Evolutionary conservation across 2,888 invertebrate species (phyloP), one percentile per base, ranked within the genome.

Genomic region (Alentia gelatinosa): DNA sequence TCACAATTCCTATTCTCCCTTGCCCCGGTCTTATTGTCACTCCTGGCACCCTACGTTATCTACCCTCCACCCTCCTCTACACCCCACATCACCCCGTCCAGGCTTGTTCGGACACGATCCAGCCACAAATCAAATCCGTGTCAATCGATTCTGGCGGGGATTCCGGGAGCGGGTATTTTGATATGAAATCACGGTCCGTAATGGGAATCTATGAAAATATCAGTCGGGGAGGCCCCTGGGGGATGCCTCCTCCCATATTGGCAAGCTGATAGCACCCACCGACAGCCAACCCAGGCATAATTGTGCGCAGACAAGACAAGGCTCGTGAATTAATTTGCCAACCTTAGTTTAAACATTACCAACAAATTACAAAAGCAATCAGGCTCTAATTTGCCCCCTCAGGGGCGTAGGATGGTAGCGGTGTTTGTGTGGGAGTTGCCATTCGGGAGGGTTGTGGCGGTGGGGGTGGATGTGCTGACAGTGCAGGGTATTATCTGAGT

Each of bases 331-430:
- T 79, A 79, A 79, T 79, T 79, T 79, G 79, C 79, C 79, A 35
- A 39, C 37, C 79, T 79, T 79, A 39, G 50, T 86, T 86, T 86
- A 50, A 86, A 50, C 30, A 86, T 42, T 42, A 42, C 26, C 86
- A 86, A 42, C 86, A 86, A 86, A 86, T 86, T 86, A 86, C 47
- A 86, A 47, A 86, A 86, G 86, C 86, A 86, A 86, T 86, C 86
- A 86, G 47, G 33, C 19, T 47, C 33, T 86, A 86, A 86, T 86
- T 86, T 47, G 42, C 47, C 79, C 86, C 50, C 23, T 12, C n/a
- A 47, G 86, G 47, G 42, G 50, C 23, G 86, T 12, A 79, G 79
- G 79, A 37, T 35, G 39, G 37, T 19, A n/a, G 79, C 23, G 23
- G 39, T 79, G 3, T 56, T n/a, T 1, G 5, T n/a, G 56, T n/a